Conservation (phyloP, 2,797 vertebrate species). For the Dromococcyx pavoninus region DNA sequence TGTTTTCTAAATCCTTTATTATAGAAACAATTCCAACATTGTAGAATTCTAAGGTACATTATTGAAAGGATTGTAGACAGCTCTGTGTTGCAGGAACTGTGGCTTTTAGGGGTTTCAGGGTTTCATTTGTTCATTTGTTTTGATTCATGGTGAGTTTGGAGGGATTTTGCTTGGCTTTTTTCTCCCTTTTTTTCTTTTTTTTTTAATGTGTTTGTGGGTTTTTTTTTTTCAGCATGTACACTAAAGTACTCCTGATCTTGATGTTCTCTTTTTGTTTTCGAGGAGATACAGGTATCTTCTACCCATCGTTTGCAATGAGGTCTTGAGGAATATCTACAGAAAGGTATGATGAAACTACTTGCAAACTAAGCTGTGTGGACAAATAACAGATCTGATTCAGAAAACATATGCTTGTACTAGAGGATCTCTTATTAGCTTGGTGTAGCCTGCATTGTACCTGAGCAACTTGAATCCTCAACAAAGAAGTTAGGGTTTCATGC, state of each 20-base stretch:
- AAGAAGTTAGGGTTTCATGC: background rate
- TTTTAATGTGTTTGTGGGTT: no score
- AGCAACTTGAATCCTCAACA: background rate
- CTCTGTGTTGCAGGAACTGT: background rate
- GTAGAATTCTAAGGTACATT: background rate
- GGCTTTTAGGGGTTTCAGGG: accelerated
- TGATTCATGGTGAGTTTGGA: background rate
- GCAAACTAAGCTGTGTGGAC: background rate
- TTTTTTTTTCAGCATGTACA: background rate
- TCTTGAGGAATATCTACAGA: background rate
- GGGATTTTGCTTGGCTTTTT: background rate
- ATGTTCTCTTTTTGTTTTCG: background rate
- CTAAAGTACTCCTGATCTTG: background rate
- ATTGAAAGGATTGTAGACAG: background rate
- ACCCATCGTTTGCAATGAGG: background rate
- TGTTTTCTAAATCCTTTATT: background rate
- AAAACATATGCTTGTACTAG: background rate
- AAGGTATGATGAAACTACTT: background rate
- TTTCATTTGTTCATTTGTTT: background rate
- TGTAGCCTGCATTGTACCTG: background rate
- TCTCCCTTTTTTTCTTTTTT: background rate
- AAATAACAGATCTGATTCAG: background rate
- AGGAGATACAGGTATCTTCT: background rate
- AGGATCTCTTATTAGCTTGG: background rate
- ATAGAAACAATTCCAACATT: background rate